Percentiles rank a stretch among this genome's conserved stretches.
Evolutionary conservation across 2,113 vertebrate genomes (phyloP).

Genomic region (Panthera uncia): DNA sequence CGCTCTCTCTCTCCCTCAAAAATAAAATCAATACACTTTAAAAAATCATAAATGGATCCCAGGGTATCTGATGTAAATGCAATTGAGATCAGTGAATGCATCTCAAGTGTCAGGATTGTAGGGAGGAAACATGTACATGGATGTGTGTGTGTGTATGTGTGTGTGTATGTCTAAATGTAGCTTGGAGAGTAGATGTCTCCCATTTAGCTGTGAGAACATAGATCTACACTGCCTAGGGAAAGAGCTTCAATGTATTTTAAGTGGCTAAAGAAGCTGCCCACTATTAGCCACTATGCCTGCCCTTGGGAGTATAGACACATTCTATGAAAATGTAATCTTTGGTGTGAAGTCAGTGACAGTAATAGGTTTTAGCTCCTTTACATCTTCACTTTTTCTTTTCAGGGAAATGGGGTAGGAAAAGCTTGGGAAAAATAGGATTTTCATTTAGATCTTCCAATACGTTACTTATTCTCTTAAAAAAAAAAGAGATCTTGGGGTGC

Average conservation of each 20-base stretch:
- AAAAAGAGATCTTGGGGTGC: background rate
- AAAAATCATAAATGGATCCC: background rate
- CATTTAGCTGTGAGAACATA: background rate
- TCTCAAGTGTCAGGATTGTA: background rate
- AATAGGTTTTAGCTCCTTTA: constrained; percentile 35
- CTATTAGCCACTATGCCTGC: background rate
- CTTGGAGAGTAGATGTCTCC: background rate
- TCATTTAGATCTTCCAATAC: constrained; percentile 2
- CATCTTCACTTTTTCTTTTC: background rate
- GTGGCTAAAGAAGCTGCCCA: background rate
- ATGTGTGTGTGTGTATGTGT: background rate
- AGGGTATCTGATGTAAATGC: background rate
- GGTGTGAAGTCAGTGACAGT: background rate
- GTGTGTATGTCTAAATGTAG: background rate
- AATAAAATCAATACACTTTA: too few species aligned
- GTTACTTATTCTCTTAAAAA: background rate
- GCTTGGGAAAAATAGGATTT: background rate
- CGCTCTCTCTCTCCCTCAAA: too few species aligned
- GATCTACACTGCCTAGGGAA: background rate
- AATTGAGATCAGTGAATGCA: background rate
- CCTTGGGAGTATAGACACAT: background rate
- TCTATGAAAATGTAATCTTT: background rate
- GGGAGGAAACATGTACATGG: background rate
- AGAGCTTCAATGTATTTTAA: background rate
- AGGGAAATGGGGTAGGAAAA: background rate